A percentile compares a stretch with the other conserved stretches of the same genome.
phyloP scores from a whole-genome alignment of 37 sponge, comb jelly and placozoan genomes.

The Hormiphora californensis region DNA sequence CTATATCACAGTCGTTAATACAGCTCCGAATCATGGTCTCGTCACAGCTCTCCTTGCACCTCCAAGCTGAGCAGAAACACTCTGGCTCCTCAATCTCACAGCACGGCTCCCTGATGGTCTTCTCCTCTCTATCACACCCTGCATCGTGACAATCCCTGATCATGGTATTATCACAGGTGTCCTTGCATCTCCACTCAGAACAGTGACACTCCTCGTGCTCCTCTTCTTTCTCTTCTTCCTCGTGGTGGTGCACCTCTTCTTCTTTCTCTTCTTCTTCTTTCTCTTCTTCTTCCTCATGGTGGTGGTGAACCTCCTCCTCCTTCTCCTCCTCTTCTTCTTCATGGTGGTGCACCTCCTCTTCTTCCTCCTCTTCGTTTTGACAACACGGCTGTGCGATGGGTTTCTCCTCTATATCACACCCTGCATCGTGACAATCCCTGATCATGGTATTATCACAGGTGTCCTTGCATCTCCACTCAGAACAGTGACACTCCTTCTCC shows the following conservation, averaged over 20 bases:
- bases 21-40: background rate
- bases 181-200: background rate
- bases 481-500: background rate
- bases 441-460: background rate
- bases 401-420: slow-evolving; percentile 17
- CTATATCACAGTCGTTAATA: background rate
- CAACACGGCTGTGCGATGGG: slow-evolving; percentile 18
- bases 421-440: background rate
- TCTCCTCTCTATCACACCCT: background rate
- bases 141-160: background rate
- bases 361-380: background rate
- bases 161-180: background rate
- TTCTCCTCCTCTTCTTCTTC: background rate
- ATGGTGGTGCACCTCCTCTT: background rate
- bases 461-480: background rate
- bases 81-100: background rate
- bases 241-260: background rate
- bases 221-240: background rate
- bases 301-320: background rate
- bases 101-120: background rate
- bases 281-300: background rate
- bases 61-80: background rate
- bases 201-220: background rate
- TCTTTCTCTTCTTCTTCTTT: background rate
- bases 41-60: background rate